Conservation (phyloP, 2,888 invertebrate genomes). For the Ptychoptera contaminata region DNA sequence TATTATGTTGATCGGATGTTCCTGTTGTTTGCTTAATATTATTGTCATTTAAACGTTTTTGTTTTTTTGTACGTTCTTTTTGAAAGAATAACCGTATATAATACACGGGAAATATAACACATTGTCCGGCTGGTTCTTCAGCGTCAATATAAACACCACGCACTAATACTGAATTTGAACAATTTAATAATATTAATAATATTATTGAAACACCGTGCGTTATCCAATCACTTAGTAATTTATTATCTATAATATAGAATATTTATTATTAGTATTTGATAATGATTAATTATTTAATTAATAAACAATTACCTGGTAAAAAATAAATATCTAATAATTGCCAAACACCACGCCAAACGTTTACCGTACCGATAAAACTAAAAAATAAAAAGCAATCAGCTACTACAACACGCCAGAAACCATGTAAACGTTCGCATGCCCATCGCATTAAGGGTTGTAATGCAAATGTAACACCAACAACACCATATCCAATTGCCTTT, state of each 20-base stretch:
- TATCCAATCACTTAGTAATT: slow-evolving; percentile 62
- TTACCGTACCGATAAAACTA: slow-evolving; percentile 66
- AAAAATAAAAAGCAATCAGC: slow-evolving; percentile 65
- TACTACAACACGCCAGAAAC: slow-evolving; percentile 47
- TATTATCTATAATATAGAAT: slow-evolving; percentile 38
- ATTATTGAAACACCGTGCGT: slow-evolving; percentile 59
- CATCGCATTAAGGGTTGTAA: slow-evolving; percentile 59
- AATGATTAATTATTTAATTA: background rate
- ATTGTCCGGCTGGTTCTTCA: slow-evolving; percentile 66
- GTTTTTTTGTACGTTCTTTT: slow-evolving; percentile 46
- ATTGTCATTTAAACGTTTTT: slow-evolving; percentile 26
- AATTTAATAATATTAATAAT: slow-evolving; percentile 62
- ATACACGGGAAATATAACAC: slow-evolving; percentile 70
- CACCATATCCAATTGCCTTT: slow-evolving; percentile 47
- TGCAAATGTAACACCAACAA: slow-evolving; percentile 55
- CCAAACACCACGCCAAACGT: slow-evolving; percentile 83
- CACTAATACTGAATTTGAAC: slow-evolving; percentile 73
- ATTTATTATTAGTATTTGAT: background rate
- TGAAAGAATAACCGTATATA: slow-evolving; percentile 65
- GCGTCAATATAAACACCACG: slow-evolving; percentile 80
- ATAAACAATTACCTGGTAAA: slow-evolving; percentile 38
- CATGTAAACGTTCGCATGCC: slow-evolving; percentile 49
- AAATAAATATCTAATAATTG: slow-evolving; percentile 62
- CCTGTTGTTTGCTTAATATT: slow-evolving; percentile 15
- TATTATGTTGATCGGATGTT: slow-evolving; percentile 13